These are phyloP conservation scores for Sphinx pinastri DNA, from an alignment of 2,888 invertebrate genomes.

Conservation along the genomic window DNA sequence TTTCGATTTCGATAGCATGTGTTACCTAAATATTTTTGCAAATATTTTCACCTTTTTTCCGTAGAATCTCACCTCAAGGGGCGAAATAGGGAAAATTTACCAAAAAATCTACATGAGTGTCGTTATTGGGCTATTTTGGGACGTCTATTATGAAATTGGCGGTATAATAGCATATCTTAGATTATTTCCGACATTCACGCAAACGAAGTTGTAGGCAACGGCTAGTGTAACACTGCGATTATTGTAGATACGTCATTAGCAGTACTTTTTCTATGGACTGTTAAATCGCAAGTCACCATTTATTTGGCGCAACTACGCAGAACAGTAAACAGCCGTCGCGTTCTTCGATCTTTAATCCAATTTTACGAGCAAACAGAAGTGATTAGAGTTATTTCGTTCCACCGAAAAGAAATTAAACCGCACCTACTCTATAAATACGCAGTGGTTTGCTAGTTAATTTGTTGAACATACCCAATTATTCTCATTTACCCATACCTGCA, in stretches of 20 bases:
- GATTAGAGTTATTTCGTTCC: constrained; percentile 24
- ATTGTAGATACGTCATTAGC: background rate
- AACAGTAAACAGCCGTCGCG: constrained; percentile 11
- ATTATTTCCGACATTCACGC: too few species aligned
- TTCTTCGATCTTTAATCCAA: constrained; percentile 17
- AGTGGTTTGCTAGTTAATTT: background rate
- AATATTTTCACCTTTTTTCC: too few species aligned
- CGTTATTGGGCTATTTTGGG: too few species aligned
- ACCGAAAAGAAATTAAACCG: background rate
- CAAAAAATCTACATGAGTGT: too few species aligned
- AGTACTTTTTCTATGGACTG: background rate
- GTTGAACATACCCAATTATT: background rate
- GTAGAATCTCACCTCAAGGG: too few species aligned
- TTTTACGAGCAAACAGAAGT: constrained; percentile 34
- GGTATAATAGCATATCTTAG: too few species aligned
- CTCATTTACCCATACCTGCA: background rate
- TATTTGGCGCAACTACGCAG: constrained; percentile 4
- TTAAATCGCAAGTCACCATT: constrained; percentile 18
- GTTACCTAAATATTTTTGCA: too few species aligned
- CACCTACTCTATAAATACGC: background rate
- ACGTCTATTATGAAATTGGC: too few species aligned
- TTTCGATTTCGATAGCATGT: too few species aligned
- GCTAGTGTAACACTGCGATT: background rate
- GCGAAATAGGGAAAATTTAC: too few species aligned
- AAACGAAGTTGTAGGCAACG: too few species aligned